Evolutionary conservation across 1,140 invertebrate genomes (phyloP), one percentile per base, ranked within the genome.

Genomic region (Drosophila jambulina): DNA sequence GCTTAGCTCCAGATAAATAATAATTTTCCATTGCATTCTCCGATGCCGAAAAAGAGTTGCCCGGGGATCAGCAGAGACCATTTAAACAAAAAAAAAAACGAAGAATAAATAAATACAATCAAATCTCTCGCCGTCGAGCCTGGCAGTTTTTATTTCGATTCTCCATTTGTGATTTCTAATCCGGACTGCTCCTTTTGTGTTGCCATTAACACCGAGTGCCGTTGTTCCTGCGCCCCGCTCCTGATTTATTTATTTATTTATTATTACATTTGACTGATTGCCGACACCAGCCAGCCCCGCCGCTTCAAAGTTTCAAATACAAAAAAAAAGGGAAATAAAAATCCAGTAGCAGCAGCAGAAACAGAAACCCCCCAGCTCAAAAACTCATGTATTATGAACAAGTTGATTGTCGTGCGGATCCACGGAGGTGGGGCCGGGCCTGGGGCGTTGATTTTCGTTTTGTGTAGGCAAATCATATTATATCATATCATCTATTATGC

Each of bases 261-360:
- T 84, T 87, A 88, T 78, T 78, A 75, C 85, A 88, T 87, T 88
- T 84, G 80, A 84, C 72, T 87, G 84, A 87, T 88, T 84, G 83
- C 65, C 71, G 46, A 86, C 78, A 63, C 74, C 46, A 54, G 36
- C 19, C 36, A 43, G 21, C n/a, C 34, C 17, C 25, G n/a, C 19
- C 51, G 19, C 0, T 54, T 7, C 21, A 54, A 56, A 54, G 15
- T 38, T 56, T 51, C 21, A 48, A 27, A 48, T 23, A n/a, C 4
- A 48, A 25, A 23, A 34, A 49, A 15, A 29, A 27, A 21, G 13
- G 13, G 42, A 23, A 60, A 51, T 23, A 34, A 51, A 27, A 56
- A 38, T 12, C 2, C 32, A 23, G 19, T 13, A n/a, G 27, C 34
- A 54, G 53, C 9, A 17, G 21, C 32, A 53, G 51, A 17, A 54